Conservation (phyloP, 2,888 invertebrate genomes). For the Dicyrtomina minuta region DNA sequence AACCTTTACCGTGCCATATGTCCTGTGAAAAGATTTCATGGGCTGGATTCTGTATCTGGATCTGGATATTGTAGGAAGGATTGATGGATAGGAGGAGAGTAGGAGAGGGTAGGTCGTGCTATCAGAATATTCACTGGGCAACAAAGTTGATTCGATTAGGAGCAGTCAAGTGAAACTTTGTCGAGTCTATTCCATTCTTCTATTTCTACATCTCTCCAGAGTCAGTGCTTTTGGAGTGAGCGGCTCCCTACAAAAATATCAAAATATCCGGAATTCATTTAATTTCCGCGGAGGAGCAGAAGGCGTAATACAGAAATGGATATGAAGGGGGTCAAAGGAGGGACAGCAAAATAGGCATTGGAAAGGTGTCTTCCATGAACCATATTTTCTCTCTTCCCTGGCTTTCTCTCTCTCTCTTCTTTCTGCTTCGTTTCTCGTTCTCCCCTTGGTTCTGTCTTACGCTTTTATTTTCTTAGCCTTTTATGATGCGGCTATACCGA, state of each 20-base stretch:
- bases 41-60: neutral
- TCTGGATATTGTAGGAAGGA: neutral
- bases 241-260: neutral
- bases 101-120: neutral
- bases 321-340: neutral
- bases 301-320: neutral
- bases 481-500: too few relatives aligned
- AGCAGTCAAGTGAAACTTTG: slow-evolving; percentile 11
- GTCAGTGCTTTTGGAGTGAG: neutral
- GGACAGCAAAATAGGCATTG: neutral
- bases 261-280: slow-evolving; percentile 10
- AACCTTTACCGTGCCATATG: neutral
- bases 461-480: neutral
- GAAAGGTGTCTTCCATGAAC: neutral
- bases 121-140: slow-evolving; percentile 5
- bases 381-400: too few relatives aligned
- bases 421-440: too few relatives aligned
- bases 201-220: neutral
- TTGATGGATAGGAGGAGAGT: neutral
- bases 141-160: slow-evolving; percentile 14
- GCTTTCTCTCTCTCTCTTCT: too few relatives aligned
- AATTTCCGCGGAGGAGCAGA: neutral
- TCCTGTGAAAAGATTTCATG: neutral
- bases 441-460: neutral
- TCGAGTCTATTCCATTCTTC: neutral